Conservation (phyloP, 2,113 vertebrate species). For the Vidua macroura region DNA sequence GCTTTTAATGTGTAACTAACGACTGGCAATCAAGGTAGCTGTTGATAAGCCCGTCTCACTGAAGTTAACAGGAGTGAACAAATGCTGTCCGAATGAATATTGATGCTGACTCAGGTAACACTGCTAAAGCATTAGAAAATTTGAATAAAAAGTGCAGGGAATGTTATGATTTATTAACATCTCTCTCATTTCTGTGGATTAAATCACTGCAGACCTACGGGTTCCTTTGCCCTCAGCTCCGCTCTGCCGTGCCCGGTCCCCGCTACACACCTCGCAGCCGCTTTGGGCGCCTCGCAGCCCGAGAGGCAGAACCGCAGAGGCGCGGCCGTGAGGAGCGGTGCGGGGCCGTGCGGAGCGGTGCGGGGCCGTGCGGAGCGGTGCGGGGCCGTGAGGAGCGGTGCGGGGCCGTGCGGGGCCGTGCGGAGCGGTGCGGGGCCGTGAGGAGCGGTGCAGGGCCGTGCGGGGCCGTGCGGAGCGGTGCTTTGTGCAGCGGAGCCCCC, state of each 20-base stretch:
- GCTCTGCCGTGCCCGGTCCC: accelerated
- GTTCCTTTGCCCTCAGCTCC: not conserved
- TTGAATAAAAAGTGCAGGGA: not conserved
- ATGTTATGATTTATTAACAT: too few relatives aligned
- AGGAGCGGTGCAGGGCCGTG: too few relatives aligned
- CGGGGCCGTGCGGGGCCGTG: too few relatives aligned
- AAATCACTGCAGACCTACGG: not conserved
- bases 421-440: too few relatives aligned
- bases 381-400: too few relatives aligned
- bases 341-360: not conserved
- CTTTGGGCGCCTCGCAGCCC: not conserved
- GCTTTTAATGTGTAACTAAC: not conserved
- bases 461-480: not conserved
- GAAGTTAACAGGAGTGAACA: not conserved
- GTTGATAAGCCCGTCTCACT: not conserved
- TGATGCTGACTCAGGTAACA: not conserved
- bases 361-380: not conserved
- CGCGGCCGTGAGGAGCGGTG: not conserved
- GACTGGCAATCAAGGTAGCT: not conserved
- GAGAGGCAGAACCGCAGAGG: accelerated
- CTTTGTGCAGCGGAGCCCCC: not conserved
- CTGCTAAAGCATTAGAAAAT: not conserved
- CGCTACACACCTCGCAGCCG: not conserved
- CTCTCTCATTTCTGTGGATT: not conserved
- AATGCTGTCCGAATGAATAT: not conserved